Conservation (phyloP, 2,888 invertebrate species). For the Buathra laborator region DNA sequence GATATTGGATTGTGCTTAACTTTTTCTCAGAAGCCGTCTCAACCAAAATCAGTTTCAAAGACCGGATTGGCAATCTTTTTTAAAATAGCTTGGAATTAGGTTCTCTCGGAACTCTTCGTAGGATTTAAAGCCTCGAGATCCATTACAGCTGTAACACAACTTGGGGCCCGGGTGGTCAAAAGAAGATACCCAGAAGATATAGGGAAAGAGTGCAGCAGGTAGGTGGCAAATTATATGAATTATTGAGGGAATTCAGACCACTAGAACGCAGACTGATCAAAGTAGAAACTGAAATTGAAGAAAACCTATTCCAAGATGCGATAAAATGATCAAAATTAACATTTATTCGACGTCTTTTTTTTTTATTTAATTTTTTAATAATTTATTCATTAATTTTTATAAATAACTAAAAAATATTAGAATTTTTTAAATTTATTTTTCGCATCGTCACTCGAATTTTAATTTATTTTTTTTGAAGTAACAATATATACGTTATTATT, state of each 20-base stretch:
- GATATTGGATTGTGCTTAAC: neutral
- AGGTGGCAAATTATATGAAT: slow-evolving; percentile 1
- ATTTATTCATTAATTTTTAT: too few species aligned
- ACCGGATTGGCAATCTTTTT: neutral
- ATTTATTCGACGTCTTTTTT: neutral
- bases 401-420: too few species aligned
- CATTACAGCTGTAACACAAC: neutral
- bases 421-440: too few species aligned
- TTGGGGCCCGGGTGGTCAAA: neutral
- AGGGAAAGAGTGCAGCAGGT: slow-evolving; percentile 1
- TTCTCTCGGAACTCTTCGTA: slow-evolving; percentile 2
- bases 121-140: neutral
- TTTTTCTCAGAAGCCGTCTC: neutral
- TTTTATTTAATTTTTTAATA: neutral
- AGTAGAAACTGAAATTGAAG: neutral
- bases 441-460: too few species aligned
- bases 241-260: neutral
- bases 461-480: too few species aligned
- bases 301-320: neutral
- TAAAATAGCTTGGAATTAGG: neutral
- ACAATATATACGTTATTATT: too few species aligned
- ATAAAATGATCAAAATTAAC: neutral
- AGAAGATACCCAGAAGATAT: neutral
- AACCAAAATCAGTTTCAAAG: neutral
- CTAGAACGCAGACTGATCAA: neutral